A percentile compares a stretch with the other conserved stretches of the same genome.
phyloP scores from a whole-genome alignment of 2,797 vertebrate species.

The Capromys pilorides region DNA sequence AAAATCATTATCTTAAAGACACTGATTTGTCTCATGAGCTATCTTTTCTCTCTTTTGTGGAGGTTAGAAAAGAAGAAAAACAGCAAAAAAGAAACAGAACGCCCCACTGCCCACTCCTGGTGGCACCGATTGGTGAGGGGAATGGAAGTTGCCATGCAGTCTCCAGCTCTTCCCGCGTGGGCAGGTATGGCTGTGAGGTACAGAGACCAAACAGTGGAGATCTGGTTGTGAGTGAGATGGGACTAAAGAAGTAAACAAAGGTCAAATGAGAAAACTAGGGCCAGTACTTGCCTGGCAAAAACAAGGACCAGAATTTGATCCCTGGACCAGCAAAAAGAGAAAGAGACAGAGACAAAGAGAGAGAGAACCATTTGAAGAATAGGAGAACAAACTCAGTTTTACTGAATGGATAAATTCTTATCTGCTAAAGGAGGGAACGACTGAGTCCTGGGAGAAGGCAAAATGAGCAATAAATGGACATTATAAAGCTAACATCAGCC shows the following conservation, averaged over 20 bases:
- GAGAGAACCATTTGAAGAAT: not conserved
- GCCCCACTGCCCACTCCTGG: accelerated
- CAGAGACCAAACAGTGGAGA: not conserved
- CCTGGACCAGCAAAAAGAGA: no score
- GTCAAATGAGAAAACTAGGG: not conserved
- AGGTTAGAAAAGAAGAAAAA: not conserved
- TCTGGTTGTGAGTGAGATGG: not conserved
- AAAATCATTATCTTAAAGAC: not conserved
- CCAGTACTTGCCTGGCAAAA: no score
- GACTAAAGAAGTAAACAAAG: not conserved
- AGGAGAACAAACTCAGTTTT: not conserved
- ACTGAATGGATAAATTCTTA: not conserved
- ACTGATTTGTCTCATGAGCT: not conserved
- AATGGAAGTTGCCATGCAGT: not conserved
- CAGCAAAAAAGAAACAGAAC: no score
- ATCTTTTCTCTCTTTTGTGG: not conserved
- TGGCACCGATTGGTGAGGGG: not conserved
- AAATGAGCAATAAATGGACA: not conserved
- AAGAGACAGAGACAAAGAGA: no score
- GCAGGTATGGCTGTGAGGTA: not conserved
- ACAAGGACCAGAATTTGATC: no score
- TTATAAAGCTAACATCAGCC: not conserved
- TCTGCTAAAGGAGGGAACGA: not conserved
- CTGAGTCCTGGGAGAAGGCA: not conserved
- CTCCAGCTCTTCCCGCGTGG: not conserved